Conservation (phyloP, 1,140 invertebrate genomes). For the Brachionus calyciflorus region DNA sequence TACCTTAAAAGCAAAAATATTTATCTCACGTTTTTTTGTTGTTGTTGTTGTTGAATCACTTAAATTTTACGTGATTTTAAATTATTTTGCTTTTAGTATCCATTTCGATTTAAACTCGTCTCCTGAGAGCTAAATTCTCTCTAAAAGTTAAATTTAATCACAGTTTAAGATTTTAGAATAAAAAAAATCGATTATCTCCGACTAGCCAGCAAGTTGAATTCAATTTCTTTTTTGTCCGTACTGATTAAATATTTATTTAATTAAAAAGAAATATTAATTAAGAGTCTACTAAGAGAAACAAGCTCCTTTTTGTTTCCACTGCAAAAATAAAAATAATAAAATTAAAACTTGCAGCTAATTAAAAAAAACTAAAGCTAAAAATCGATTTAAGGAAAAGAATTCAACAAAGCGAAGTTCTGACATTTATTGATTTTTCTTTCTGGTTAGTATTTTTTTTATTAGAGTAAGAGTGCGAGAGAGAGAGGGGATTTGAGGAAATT, state of each 20-base stretch:
- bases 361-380: conserved; percentile 7
- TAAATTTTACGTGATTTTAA: not conserved
- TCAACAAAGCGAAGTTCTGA: conserved; percentile 7
- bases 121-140: too few relatives aligned
- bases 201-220: not conserved
- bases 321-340: not conserved
- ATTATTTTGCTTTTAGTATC: too few relatives aligned
- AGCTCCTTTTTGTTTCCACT: too few relatives aligned
- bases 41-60: too few relatives aligned
- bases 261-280: conserved; percentile 41
- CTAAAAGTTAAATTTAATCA: not conserved
- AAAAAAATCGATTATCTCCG: conserved; percentile 23
- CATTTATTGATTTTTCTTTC: conserved; percentile 33
- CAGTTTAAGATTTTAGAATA: not conserved
- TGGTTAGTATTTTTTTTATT: too few relatives aligned
- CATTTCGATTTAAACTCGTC: too few relatives aligned
- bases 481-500: too few relatives aligned
- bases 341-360: not conserved
- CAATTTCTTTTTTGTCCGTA: conserved; percentile 6
- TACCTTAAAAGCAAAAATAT: not conserved
- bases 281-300: too few relatives aligned
- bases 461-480: too few relatives aligned
- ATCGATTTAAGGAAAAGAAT: not conserved
- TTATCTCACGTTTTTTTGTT: too few relatives aligned
- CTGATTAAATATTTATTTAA: conserved; percentile 44